These are phyloP conservation scores for Mythimna impura DNA, from an alignment of 2,888 invertebrate genomes.

Conservation along the genomic window DNA sequence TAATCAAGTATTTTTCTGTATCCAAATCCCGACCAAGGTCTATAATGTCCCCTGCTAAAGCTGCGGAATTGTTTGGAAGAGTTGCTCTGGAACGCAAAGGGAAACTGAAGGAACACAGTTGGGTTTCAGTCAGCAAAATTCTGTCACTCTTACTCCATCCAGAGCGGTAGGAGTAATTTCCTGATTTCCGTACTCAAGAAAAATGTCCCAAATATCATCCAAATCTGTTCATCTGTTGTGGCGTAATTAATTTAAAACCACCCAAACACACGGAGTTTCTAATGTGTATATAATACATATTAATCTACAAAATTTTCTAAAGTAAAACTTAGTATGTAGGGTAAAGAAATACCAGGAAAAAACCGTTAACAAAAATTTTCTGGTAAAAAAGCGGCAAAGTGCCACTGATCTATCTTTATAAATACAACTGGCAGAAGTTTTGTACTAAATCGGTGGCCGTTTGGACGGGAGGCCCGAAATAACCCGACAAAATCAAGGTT, in stretches of 20 bases:
- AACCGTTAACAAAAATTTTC: conserved; percentile 4
- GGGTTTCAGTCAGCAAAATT: no score
- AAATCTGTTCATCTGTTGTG: neutral
- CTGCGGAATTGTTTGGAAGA: no score
- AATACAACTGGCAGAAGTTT: conserved; percentile 60
- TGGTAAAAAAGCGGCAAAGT: conserved; percentile 31
- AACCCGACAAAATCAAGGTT: conserved; percentile 71
- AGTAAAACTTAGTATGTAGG: neutral
- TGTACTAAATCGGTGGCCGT: conserved; percentile 53
- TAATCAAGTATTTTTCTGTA: no score
- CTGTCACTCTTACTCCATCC: no score
- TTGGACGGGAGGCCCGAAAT: conserved; percentile 66
- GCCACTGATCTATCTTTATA: conserved; percentile 44
- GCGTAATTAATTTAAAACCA: neutral
- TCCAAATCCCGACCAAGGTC: no score
- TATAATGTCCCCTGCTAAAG: no score
- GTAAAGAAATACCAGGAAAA: neutral
- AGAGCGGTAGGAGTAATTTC: no score
- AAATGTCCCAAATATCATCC: no score
- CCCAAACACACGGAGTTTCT: neutral
- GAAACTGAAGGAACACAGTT: no score
- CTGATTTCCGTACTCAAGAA: no score
- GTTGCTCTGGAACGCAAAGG: no score
- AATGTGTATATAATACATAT: neutral
- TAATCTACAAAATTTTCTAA: neutral